Conservation (phyloP, 2,888 invertebrate species). For the Dryobota labecula region DNA sequence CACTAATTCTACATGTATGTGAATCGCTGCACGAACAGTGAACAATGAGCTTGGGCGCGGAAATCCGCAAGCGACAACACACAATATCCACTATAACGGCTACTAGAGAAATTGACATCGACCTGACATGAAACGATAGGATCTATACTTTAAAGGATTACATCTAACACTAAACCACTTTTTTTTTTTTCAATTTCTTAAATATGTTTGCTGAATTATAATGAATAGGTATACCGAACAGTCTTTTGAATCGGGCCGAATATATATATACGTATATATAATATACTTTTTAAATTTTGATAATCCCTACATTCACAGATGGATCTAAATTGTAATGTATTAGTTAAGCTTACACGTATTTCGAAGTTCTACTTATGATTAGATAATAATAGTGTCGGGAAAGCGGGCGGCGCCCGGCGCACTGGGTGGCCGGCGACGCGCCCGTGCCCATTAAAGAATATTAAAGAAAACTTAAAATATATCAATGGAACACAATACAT, state of each 20-base stretch:
- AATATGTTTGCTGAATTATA: constrained; percentile 83
- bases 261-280: constrained; percentile 73
- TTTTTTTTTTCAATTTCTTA: constrained; percentile 77
- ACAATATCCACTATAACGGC: constrained; percentile 76
- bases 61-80: constrained; percentile 74
- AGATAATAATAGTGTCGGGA: constrained; percentile 66
- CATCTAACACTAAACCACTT: constrained; percentile 81
- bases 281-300: constrained; percentile 80
- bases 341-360: constrained; percentile 81
- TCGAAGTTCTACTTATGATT: constrained; percentile 76
- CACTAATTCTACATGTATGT: constrained; percentile 86
- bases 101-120: constrained; percentile 82
- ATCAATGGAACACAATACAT: constrained; percentile 69
- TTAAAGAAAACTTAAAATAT: constrained; percentile 72
- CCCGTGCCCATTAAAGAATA: constrained; percentile 51
- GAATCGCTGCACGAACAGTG: constrained; percentile 79
- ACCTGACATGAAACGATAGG: constrained; percentile 79
- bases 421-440: constrained; percentile 40
- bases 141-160: constrained; percentile 77
- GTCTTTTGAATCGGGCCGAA: constrained; percentile 93
- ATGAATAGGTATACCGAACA: constrained; percentile 92
- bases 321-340: constrained; percentile 82
- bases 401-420: constrained; percentile 55
- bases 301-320: constrained; percentile 86
- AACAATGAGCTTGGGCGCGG: constrained; percentile 63